Evolutionary conservation across 1,140 invertebrate species (phyloP), one percentile per base, ranked within the genome.

Genomic region (Ephestia elutella): DNA sequence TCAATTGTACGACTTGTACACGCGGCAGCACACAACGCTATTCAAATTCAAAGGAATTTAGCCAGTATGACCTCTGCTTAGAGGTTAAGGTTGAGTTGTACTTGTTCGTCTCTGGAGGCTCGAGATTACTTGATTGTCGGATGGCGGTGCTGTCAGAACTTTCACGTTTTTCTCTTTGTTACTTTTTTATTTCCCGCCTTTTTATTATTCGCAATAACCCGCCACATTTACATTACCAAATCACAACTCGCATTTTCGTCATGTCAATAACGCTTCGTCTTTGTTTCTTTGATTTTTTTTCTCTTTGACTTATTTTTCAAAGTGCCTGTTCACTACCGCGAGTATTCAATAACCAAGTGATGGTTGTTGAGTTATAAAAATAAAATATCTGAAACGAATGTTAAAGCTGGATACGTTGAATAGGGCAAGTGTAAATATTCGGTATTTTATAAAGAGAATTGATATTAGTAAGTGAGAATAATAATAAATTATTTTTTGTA

Each of bases 111-210:
- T 53, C 50, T n/a, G 21, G 50, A 25, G 50, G 13, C 50, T 5
- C 21, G 19, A 50, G 17, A 50, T 50, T 50, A 50, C 49, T 53
- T 53, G 50, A 53, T 53, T 53, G 50, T 53, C 50, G 17, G 50
- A 53, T 53, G 20, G 50, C 21, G 21, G 50, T 20, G 50, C 21
- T 53, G 50, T 53, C 21, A 53, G 4, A 25, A 53, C 20, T 53
- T 53, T 11, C 19, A 53, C 50, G 50, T 25, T 53, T 53, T 53
- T 50, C 49, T 21, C 49, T 50, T 53, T 53, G 50, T 53, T 53
- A n/a, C 50, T 53, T 53, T 53, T 53, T 53, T 53, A 53, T 53
- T 53, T 53, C 13, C 21, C 50, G 19, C 50, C 13, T 53, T 53
- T 53, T 53, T 53, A 53, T 53, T 53, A 25, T 21, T n/a, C 50